Conservation (phyloP, 1,140 invertebrate genomes). For the Trichonephila clavata region DNA sequence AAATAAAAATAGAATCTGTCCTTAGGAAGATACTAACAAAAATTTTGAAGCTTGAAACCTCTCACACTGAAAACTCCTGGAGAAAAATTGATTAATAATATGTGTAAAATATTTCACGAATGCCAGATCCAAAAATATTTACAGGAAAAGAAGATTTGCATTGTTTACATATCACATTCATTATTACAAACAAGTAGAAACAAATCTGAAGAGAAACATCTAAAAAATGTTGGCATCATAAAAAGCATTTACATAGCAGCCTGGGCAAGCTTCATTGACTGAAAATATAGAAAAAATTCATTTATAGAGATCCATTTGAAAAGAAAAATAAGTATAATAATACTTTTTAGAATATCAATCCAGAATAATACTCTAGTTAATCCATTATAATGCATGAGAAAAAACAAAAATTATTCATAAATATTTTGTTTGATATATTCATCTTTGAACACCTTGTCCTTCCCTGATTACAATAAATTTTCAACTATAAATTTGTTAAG, state of each 20-base stretch:
- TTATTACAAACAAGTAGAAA: not conserved
- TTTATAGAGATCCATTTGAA: not conserved
- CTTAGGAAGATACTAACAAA: not conserved
- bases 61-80: not conserved
- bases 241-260: conserved; percentile 60
- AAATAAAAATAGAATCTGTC: conserved; percentile 29
- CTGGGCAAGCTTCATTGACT: conserved; percentile 72
- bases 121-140: not conserved
- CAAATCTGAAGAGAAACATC: not conserved
- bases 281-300: not conserved
- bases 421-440: too few relatives aligned
- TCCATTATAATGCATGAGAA: too few relatives aligned
- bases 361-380: too few relatives aligned
- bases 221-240: not conserved
- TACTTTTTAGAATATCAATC: too few relatives aligned
- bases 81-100: not conserved
- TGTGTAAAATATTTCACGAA: not conserved
- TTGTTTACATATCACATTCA: not conserved
- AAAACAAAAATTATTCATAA: too few relatives aligned
- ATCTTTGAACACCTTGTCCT: too few relatives aligned
- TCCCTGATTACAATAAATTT: too few relatives aligned
- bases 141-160: not conserved
- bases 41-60: not conserved
- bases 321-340: too few relatives aligned
- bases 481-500: too few relatives aligned